Evolutionary conservation across 2,113 vertebrate species (phyloP), one percentile per base, ranked within the genome.

Genomic region (Platichthys stellatus): DNA sequence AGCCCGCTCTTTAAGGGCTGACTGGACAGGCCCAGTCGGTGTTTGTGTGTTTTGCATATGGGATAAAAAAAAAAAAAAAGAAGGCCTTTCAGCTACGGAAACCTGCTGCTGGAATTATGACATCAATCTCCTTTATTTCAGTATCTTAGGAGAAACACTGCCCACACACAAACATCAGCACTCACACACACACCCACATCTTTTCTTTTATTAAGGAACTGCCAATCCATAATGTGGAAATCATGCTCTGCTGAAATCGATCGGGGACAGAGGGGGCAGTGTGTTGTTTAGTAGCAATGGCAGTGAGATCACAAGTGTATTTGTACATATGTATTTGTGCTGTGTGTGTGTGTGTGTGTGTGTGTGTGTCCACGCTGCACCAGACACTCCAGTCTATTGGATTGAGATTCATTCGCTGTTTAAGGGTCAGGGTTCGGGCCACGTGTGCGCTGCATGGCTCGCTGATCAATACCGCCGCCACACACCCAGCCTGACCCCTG

Each of bases 391-490:
- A 97, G 96, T 98, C 97, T 95, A 97, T 98, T 96, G 96, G 92
- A 98, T 98, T 95, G 96, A 98, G 96, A 98, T 99, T 98, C 97
- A 97, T 96, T 95, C 92, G 94, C 97, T 96, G 97, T 99, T 98
- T 99, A 96, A 94, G 95, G 97, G 98, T 97, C 97, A 98, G 93
- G 95, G 97, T 95, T 95, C 95, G 69, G 92, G 93, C 95, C 92
- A 89, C 92, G 93, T 83, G 24, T 87, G 92, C 84, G 91, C 92
- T 92, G 93, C 93, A 94, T 93, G 95, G 89, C 88, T 91, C 90
- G 31, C 94, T 95, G 96, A 97, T 99, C 97, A 94, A 98, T 98
- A 97, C 91, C 67, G 5, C 82, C 38, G 84, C 89, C 86, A 83
- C 90, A 87, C 93, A 74, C 89, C 84, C 76, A 79, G 84, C 88